Conservation (phyloP, 2,113 vertebrate genomes). For the Semnopithecus entellus region DNA sequence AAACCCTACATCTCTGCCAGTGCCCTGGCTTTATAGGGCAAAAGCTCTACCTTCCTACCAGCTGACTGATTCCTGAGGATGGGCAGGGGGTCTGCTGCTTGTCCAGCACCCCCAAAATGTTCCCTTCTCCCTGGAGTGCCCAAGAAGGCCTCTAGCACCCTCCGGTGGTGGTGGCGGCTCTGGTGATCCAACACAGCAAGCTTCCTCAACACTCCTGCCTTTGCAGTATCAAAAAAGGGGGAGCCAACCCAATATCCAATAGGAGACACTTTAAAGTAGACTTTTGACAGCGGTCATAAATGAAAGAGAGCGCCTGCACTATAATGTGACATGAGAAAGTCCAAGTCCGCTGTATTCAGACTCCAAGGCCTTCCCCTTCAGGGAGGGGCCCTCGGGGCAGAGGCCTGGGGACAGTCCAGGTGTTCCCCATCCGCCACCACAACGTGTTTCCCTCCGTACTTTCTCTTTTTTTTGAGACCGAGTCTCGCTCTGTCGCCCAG, state of each 20-base stretch:
- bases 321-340: rapidly evolving
- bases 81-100: no score
- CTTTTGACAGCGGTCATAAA: rapidly evolving
- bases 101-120: no score
- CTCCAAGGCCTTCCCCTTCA: neutral
- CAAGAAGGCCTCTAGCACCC: rapidly evolving
- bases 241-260: rapidly evolving
- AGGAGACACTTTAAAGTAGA: rapidly evolving
- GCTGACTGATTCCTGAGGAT: rapidly evolving
- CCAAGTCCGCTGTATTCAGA: rapidly evolving
- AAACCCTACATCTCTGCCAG: rapidly evolving
- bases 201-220: rapidly evolving
- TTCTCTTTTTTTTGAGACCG: no score
- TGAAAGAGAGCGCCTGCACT: rapidly evolving
- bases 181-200: rapidly evolving
- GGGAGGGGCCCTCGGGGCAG: rapidly evolving
- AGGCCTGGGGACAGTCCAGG: rapidly evolving
- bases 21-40: neutral
- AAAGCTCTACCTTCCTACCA: rapidly evolving
- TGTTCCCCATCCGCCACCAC: rapidly evolving
- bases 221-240: rapidly evolving
- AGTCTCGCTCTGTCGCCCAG: no score
- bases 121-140: neutral
- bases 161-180: rapidly evolving
- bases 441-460: rapidly evolving